Conservation (phyloP, 2,888 invertebrate genomes). For the Caenorhabditis sp. region DNA sequence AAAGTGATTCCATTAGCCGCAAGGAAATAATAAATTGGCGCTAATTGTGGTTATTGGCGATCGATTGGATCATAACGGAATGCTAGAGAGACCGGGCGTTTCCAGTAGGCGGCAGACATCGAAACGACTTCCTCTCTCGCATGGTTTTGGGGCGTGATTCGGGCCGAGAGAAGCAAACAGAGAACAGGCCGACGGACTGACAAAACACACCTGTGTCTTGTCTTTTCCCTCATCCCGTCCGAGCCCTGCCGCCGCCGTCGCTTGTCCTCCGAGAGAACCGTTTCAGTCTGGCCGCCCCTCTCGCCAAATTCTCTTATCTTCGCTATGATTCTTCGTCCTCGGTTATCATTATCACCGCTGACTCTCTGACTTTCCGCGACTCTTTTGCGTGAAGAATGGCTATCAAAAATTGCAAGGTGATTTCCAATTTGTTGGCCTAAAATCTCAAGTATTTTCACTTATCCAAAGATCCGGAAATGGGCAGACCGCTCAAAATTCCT, state of each 20-base stretch:
- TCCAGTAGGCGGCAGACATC: slow-evolving; percentile 41
- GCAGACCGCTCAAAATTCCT: too few relatives aligned
- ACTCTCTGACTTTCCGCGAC: slow-evolving; percentile 28
- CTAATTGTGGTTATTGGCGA: slow-evolving; percentile 2
- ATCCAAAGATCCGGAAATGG: too few relatives aligned
- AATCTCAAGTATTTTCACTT: too few relatives aligned
- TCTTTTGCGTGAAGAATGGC: slow-evolving; percentile 36
- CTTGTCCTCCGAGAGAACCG: slow-evolving; percentile 15
- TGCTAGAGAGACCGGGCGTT: slow-evolving; percentile 32
- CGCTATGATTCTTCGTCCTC: slow-evolving; percentile 20
- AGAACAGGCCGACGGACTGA: slow-evolving; percentile 24
- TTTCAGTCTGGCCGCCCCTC: not conserved
- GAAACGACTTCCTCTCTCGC: slow-evolving; percentile 18
- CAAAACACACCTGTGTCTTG: slow-evolving; percentile 34
- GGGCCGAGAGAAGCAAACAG: too few relatives aligned
- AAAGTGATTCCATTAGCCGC: slow-evolving; percentile 10
- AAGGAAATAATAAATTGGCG: slow-evolving; percentile 3
- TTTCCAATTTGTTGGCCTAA: not conserved
- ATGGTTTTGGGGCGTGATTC: slow-evolving; percentile 44
- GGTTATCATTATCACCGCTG: slow-evolving; percentile 29
- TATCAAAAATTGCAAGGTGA: slow-evolving; percentile 49
- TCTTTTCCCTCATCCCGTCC: not conserved
- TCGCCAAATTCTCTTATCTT: slow-evolving; percentile 22
- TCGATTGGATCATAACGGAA: slow-evolving; percentile 38
- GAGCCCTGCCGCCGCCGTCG: not conserved